Evolutionary conservation across 2,888 invertebrate species (phyloP), one percentile per base, ranked within the genome.

Genomic region (Ypsolopha sequella): DNA sequence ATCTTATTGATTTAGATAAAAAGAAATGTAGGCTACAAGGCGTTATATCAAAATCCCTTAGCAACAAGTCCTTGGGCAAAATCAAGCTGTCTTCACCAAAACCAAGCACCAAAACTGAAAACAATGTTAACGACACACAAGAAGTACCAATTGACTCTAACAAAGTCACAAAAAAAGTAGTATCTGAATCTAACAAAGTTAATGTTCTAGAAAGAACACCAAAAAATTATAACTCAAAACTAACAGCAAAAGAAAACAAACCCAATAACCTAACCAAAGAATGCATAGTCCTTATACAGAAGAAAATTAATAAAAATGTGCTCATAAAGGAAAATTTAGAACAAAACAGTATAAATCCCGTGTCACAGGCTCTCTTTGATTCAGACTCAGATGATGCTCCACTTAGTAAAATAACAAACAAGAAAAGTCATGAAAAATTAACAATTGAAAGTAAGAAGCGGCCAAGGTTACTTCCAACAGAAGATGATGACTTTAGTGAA

Each of bases 241-340:
- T 24, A 9, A 33, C 10, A 9, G 11, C 39, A 6, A 52, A 54
- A 41, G 14, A 55, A 33, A 53, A 51, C 54, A 72, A 70, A 56
- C 85, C 85, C 4, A 79, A 77, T 59, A 74, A 82, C 38, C 63
- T 86, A 4, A 71, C 70, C n/a, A 82, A 79, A 60, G 79, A 85
- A 66, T 86, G 85, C 56, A 65, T 84, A 53, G 79, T 84, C 51
- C 76, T 85, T 4, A 72, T 86, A 58, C 82, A 85, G 56, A 82
- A 74, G 53, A 80, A 79, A 58, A 65, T 76, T 46, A 80, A 74
- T 53, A 69, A 58, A 24, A 51, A 61, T 39, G 55, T 54, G n/a
- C 11, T 47, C 36, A 50, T 36, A 1, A 53, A 39, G 50, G 24
- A 33, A 13, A 52, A 36, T 9, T n/a, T 52, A 36, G 38, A 24